Evolutionary conservation across 2,797 vertebrate genomes (phyloP), one percentile per base, ranked within the genome.

Genomic region (Thamnophis elegans): DNA sequence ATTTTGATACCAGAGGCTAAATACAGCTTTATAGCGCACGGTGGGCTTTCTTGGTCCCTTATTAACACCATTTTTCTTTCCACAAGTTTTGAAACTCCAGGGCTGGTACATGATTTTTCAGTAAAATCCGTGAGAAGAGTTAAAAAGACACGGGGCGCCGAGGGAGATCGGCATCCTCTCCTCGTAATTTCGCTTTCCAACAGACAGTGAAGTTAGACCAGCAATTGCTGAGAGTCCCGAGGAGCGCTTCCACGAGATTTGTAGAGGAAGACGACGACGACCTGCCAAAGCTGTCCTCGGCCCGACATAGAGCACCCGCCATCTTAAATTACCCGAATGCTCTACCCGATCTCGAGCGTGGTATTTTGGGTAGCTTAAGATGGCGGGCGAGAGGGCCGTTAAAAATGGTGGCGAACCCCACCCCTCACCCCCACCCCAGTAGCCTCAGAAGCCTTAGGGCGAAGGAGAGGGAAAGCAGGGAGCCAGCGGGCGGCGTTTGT

Each of bases 281-380:
- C 4, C 20, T 47, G 4, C 4, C 2, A 20, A 20, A 12, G 22
- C 1, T 1, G 10, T 0, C 1, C 1, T 47, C 73, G 0, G 8
- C 25, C 1, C 0, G 0, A 82, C 73, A 47, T 1, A 42, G 5
- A 9, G 1, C 4, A 12, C 73, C 4, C 42, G 4, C 42, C 73
- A 47, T 82, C 73, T 82, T 82, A 82, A 82, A 82, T 82, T 82
- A 47, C 73, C 73, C 73, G 73, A 82, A 82, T 82, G 73, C 73
- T 47, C 42, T 47, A 4, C 20, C 73, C 73, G 36, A 16, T 18
- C 6, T 73, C 32, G 68, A 73, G 68, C 42, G 73, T 82, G 42
- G 73, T 82, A 82, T 82, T 47, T 82, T 42, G 56, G 28, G 32
- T 58, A 32, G 36, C 36, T 16, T 62, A 89, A 82, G 42, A 82